phyloP scores from a whole-genome alignment of 92 coral and sea anemone species.

The Epizoanthus scotinus region DNA sequence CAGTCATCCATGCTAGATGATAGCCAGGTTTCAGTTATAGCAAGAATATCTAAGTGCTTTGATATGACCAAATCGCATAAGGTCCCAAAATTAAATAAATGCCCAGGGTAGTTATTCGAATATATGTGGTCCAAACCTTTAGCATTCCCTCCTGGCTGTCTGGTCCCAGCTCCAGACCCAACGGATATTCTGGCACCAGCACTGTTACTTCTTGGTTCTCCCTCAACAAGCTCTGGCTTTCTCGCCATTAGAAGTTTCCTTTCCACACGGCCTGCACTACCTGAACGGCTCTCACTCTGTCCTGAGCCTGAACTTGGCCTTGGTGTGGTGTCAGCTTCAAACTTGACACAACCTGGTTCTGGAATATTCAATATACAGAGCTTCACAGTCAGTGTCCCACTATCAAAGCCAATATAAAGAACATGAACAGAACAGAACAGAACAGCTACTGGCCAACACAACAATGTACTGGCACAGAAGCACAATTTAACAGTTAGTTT shows the following conservation, averaged over 20 bases:
- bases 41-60: too few species aligned
- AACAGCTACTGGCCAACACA: too few species aligned
- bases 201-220: constrained; percentile 51
- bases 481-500: too few species aligned
- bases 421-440: too few species aligned
- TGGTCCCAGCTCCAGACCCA: neutral
- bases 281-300: constrained; percentile 31
- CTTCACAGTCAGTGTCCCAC: too few species aligned
- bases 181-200: constrained; percentile 42
- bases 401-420: too few species aligned
- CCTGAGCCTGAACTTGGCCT: constrained; percentile 54
- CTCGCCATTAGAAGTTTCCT: constrained; percentile 73
- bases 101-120: too few species aligned
- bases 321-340: constrained; percentile 47
- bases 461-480: too few species aligned
- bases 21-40: too few species aligned
- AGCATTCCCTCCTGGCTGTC: neutral
- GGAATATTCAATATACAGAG: neutral
- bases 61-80: too few species aligned
- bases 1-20: too few species aligned
- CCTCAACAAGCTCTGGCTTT: constrained; percentile 58
- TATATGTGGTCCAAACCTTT: neutral
- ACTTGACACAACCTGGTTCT: constrained; percentile 77
- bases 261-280: constrained; percentile 80
- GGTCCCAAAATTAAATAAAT: too few species aligned